These are phyloP conservation scores for Columba livia DNA, from an alignment of 2,113 vertebrate species.

Conservation along the genomic window DNA sequence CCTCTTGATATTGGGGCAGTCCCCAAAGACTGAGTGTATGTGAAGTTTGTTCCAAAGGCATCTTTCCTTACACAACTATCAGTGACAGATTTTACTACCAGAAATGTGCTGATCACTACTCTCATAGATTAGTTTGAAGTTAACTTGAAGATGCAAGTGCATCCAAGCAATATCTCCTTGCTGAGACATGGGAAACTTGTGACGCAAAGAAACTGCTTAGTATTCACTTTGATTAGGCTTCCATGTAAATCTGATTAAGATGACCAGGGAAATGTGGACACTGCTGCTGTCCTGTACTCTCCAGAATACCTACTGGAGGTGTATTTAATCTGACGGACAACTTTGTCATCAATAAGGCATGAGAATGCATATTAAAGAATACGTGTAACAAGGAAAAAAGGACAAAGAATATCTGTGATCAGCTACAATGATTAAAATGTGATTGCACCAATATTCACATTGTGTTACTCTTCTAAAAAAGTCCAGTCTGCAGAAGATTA, in stretches of 20 bases:
- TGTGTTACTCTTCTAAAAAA: neutral
- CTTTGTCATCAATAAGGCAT: neutral
- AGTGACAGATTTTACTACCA: neutral
- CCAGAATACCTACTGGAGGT: neutral
- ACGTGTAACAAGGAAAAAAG: neutral
- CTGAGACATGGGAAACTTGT: neutral
- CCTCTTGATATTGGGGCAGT: neutral
- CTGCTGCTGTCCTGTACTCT: neutral
- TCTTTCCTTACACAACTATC: neutral
- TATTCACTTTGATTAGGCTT: neutral
- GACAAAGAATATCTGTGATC: neutral
- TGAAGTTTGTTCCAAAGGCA: neutral
- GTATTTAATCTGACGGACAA: neutral
- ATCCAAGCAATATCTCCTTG: neutral
- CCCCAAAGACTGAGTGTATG: neutral
- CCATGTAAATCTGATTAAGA: neutral
- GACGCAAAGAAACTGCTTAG: neutral
- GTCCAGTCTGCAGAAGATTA: neutral
- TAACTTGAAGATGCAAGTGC: neutral
- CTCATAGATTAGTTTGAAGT: neutral
- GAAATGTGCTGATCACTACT: neutral
- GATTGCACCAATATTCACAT: neutral
- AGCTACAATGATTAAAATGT: neutral
- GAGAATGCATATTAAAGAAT: neutral
- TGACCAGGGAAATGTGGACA: neutral